phyloP scores from a whole-genome alignment of 2,888 invertebrate species.

The Steinernema scapterisci region DNA sequence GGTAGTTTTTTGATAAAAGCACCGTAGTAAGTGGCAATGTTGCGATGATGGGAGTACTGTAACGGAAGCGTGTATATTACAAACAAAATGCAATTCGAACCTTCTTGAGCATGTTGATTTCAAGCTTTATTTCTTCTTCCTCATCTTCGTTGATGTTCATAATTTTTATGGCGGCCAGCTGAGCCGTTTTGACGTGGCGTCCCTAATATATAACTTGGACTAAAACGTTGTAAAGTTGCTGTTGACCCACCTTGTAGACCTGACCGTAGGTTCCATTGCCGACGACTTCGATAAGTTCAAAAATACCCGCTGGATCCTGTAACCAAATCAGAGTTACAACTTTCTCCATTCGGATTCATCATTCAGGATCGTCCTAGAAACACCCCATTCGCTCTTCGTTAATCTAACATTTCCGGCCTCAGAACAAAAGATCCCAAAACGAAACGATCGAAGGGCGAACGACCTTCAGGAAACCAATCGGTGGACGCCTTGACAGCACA shows the following conservation, averaged over 20 bases:
- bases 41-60: conserved; percentile 93
- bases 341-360: not conserved
- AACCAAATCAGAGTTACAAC: conserved; percentile 34
- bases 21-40: conserved; percentile 99
- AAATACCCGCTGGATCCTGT: conserved; percentile 99
- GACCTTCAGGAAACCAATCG: conserved; percentile 19
- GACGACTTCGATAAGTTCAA: conserved; percentile 99
- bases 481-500: conserved; percentile 13
- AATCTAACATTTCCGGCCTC: not conserved
- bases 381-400: too few relatives aligned
- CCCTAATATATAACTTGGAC: conserved; percentile 76
- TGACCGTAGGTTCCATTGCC: conserved; percentile 99
- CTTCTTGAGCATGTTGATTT: conserved; percentile 98
- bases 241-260: conserved; percentile 86
- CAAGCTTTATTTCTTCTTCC: conserved; percentile 99
- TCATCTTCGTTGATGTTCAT: conserved; percentile 99
- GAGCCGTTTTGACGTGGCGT: conserved; percentile 98
- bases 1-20: conserved; percentile 97
- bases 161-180: conserved; percentile 99
- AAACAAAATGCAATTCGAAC: conserved; percentile 67
- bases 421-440: not conserved
- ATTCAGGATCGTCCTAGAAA: not conserved
- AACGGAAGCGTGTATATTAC: conserved; percentile 43
- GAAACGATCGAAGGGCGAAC: conserved; percentile 7
- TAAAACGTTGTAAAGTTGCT: not conserved